These are phyloP conservation scores for Hoplodrina blanda DNA, from an alignment of 2,888 invertebrate species.

Conservation along the genomic window DNA sequence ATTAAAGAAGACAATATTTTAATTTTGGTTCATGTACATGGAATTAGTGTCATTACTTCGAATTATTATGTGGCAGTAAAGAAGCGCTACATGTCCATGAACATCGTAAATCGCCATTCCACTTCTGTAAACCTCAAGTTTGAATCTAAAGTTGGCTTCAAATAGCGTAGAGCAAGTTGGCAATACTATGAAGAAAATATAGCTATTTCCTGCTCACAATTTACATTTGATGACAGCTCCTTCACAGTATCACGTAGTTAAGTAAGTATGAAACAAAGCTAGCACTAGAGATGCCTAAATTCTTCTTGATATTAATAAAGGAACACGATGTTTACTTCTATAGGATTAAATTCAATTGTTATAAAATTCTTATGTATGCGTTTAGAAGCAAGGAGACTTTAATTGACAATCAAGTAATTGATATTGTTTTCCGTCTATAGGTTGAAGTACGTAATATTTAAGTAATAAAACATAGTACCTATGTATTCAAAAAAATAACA, in stretches of 20 bases:
- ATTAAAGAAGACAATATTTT: background rate
- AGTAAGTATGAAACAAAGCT: constrained; percentile 35
- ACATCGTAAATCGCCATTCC: constrained; percentile 3
- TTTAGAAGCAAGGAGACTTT: constrained; percentile 30
- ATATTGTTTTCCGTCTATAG: no score
- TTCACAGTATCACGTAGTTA: constrained; percentile 41
- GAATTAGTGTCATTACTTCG: background rate
- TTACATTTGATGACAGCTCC: constrained; percentile 52
- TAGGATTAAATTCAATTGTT: constrained; percentile 30
- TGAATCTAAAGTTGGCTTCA: constrained; percentile 35
- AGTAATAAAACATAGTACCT: background rate
- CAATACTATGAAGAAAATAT: constrained; percentile 52
- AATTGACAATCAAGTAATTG: background rate
- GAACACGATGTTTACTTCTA: constrained; percentile 1
- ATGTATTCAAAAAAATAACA: no score
- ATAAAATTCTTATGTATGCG: constrained; percentile 13
- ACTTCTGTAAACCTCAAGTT: constrained; percentile 22
- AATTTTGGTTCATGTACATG: background rate
- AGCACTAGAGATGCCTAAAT: constrained; percentile 34
- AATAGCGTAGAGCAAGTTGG: constrained; percentile 33
- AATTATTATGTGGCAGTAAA: constrained; percentile 12
- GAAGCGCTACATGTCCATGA: background rate
- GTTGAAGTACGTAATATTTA: background rate
- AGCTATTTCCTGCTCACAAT: constrained; percentile 41
- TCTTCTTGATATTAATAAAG: constrained; percentile 1